Conservation (phyloP, 1,140 invertebrate genomes). For the Psilanteris sp. region DNA sequence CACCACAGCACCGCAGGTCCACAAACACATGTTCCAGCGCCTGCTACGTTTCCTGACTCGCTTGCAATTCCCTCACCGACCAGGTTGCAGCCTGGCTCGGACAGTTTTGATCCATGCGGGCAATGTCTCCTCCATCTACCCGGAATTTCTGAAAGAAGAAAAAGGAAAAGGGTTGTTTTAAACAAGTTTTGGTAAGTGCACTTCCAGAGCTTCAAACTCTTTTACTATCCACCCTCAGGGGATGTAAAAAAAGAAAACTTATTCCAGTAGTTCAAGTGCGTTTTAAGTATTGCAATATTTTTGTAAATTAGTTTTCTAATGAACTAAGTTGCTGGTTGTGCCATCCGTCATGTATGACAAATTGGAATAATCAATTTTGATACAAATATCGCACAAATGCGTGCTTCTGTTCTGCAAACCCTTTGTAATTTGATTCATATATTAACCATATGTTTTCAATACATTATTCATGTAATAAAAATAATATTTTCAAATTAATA, state of each 20-base stretch:
- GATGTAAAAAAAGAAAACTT: constrained; percentile 17
- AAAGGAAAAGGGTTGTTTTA: constrained; percentile 18
- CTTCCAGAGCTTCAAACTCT: constrained; percentile 32
- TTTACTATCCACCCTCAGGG: constrained; percentile 7
- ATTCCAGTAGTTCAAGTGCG: constrained; percentile 12
- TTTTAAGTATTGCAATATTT: constrained; percentile 13
- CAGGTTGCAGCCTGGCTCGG: constrained; percentile 74
- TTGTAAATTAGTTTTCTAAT: too few species aligned
- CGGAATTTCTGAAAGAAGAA: constrained; percentile 71
- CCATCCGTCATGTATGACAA: too few species aligned
- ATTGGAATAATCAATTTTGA: too few species aligned
- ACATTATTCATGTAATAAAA: too few species aligned
- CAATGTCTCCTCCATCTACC: constrained; percentile 76
- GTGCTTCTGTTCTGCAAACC: too few species aligned
- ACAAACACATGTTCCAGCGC: constrained; percentile 73
- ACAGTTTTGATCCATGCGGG: constrained; percentile 70
- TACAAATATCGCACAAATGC: too few species aligned
- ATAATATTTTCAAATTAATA: too few species aligned
- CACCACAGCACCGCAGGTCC: constrained; percentile 76
- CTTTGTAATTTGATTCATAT: too few species aligned
- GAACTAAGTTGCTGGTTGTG: too few species aligned
- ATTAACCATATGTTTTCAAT: too few species aligned
- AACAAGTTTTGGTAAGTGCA: constrained; percentile 41
- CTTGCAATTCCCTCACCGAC: constrained; percentile 69
- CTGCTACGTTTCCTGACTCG: constrained; percentile 56